Evolutionary conservation across 2,113 vertebrate genomes (phyloP).

Genomic region (Podarcis cretensis): DNA sequence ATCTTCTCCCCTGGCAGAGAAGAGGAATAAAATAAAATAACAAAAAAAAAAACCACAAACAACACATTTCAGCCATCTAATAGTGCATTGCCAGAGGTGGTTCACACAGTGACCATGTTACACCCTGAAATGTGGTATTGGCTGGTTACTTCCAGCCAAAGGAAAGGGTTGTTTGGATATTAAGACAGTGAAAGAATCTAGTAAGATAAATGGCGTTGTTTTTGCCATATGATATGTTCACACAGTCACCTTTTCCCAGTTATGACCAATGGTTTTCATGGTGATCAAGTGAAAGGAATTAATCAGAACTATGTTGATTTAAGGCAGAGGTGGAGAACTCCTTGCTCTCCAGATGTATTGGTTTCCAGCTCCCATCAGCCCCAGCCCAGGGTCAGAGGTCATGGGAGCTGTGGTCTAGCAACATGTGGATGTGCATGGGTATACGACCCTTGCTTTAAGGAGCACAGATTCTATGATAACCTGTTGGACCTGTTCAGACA

Average conservation of each 20-base stretch:
- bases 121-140: neutral
- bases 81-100: neutral
- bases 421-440: too few species aligned
- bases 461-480: neutral
- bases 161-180: neutral
- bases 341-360: too few species aligned
- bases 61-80: neutral
- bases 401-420: too few species aligned
- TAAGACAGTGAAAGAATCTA: neutral
- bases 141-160: neutral
- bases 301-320: neutral
- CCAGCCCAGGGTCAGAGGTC: too few species aligned
- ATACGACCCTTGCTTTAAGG: neutral
- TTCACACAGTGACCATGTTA: neutral
- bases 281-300: neutral
- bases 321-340: neutral
- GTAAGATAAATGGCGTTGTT: too few species aligned
- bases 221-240: neutral
- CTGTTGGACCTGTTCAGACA: neutral
- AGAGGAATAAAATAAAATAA: neutral
- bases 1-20: constrained; percentile 17
- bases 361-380: too few species aligned
- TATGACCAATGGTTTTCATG: neutral
- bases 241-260: neutral
- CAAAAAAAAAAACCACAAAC: neutral